These are phyloP conservation scores for Rhabditophanes sp. DNA, from an alignment of 2,888 invertebrate genomes.

Conservation along the genomic window DNA sequence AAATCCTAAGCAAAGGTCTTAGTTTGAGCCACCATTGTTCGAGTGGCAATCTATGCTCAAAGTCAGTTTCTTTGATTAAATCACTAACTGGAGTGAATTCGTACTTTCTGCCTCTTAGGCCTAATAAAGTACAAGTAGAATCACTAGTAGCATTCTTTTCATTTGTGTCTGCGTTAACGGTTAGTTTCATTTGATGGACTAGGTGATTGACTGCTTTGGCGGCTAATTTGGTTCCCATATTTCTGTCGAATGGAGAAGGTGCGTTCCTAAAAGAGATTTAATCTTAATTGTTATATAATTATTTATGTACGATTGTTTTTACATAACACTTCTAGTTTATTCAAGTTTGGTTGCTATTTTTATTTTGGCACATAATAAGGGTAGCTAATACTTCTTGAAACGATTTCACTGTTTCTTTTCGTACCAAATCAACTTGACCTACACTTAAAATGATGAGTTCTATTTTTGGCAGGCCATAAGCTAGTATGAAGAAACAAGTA, in stretches of 20 bases:
- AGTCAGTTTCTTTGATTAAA: constrained; percentile 38
- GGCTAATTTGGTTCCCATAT: constrained; percentile 95
- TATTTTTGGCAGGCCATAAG: no score
- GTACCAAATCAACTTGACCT: no score
- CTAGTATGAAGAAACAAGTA: no score
- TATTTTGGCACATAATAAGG: no score
- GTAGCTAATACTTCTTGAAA: no score
- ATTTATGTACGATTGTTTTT: no score
- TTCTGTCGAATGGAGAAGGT: constrained; percentile 95
- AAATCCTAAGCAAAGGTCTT: constrained; percentile 14
- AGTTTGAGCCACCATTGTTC: constrained; percentile 49
- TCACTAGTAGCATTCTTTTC: constrained; percentile 14
- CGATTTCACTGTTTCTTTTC: no score
- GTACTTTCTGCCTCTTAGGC: constrained; percentile 23
- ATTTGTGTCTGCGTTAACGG: constrained; percentile 12
- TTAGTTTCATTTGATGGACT: constrained; percentile 46
- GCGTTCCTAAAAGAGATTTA: no score
- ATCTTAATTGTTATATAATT: no score
- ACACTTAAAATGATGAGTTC: no score
- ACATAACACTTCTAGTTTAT: no score
- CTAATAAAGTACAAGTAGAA: constrained; percentile 37
- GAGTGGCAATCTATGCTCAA: constrained; percentile 43
- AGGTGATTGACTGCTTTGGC: constrained; percentile 86
- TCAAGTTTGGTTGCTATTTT: no score
- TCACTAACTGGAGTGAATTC: constrained; percentile 38